A percentile compares a stretch with the other conserved stretches of the same genome.
Conservation (phyloP, 2,797 vertebrate genomes). For the Phoeniculus purpureus region DNA sequence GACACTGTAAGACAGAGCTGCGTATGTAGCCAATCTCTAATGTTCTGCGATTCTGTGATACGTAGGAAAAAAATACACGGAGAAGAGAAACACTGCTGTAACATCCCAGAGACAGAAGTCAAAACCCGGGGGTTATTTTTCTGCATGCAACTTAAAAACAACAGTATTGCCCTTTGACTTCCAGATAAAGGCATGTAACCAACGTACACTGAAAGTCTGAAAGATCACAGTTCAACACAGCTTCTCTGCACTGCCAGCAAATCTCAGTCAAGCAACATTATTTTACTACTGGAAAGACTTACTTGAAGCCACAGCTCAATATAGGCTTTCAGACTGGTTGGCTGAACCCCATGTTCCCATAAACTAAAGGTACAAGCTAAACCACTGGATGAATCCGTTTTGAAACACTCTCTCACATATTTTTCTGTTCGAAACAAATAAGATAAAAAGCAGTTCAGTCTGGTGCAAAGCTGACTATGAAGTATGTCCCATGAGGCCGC, state of each 20-base stretch:
- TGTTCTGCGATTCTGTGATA: no score
- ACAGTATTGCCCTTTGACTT: not conserved
- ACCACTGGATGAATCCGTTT: not conserved
- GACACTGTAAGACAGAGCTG: not conserved
- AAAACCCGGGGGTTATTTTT: not conserved
- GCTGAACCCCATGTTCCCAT: not conserved
- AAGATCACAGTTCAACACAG: not conserved
- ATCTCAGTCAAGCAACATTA: not conserved
- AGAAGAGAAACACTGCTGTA: not conserved
- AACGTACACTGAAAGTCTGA: not conserved
- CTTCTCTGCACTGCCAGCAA: not conserved
- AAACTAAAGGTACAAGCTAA: not conserved
- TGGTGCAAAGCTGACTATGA: not conserved
- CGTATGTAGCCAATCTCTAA: no score
- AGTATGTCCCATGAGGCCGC: accelerated
- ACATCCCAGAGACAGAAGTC: not conserved
- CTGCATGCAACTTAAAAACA: not conserved
- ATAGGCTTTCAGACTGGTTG: not conserved
- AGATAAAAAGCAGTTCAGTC: not conserved
- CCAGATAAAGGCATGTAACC: not conserved
- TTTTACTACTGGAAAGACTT: not conserved
- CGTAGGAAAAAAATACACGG: not conserved
- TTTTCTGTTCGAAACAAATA: not conserved
- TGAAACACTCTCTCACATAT: not conserved
- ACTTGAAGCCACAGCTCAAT: not conserved